Evolutionary conservation across 2,888 invertebrate species (phyloP).

Genomic region (Matsumyia berberina): DNA sequence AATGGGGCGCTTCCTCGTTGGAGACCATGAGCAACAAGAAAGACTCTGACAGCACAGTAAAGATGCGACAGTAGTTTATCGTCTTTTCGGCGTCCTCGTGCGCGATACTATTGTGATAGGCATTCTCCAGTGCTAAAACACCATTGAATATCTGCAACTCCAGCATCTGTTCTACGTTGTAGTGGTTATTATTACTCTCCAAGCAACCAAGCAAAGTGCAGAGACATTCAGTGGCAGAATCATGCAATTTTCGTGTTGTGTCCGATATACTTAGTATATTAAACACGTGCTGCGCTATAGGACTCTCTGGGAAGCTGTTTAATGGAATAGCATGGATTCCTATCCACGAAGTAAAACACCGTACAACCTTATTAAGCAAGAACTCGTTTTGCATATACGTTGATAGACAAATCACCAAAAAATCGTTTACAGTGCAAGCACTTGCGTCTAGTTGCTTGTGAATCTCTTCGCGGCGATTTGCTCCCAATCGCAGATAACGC

Average conservation of each 20-base stretch:
- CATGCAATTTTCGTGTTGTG: conserved; percentile 89
- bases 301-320: conserved; percentile 89
- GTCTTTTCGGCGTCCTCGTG: conserved; percentile 97
- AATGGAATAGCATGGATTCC: conserved; percentile 92
- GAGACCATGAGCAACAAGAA: conserved; percentile 93
- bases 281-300: conserved; percentile 90
- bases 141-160: conserved; percentile 93
- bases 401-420: conserved; percentile 91
- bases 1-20: conserved; percentile 87
- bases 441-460: conserved; percentile 91
- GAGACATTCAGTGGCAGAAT: conserved; percentile 95
- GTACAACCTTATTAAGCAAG: conserved; percentile 88
- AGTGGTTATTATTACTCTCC: conserved; percentile 87
- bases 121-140: conserved; percentile 91
- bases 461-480: conserved; percentile 94
- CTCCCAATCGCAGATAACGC: conserved; percentile 92
- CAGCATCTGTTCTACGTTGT: conserved; percentile 87
- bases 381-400: conserved; percentile 88
- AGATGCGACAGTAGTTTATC: conserved; percentile 96
- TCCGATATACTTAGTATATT: conserved; percentile 88
- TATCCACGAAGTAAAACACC: conserved; percentile 97
- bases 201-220: conserved; percentile 93
- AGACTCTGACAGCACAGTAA: conserved; percentile 94
- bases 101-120: conserved; percentile 95
- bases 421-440: conserved; percentile 91